Conservation (phyloP, 2,888 invertebrate species). For the Holacanthella duospinosa region DNA sequence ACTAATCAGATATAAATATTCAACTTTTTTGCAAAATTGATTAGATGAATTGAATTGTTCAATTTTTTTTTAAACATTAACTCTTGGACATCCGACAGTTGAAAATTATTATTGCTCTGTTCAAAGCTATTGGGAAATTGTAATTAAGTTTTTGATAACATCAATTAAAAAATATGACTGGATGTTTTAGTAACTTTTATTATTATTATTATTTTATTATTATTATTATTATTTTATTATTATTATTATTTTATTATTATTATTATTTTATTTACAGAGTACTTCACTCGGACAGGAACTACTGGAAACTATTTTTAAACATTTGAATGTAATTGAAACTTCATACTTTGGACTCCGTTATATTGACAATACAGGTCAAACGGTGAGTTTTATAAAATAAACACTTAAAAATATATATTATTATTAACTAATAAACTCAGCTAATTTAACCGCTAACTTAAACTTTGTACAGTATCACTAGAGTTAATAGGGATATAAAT, state of each 20-base stretch:
- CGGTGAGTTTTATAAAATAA: too few relatives aligned
- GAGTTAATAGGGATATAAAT: too few relatives aligned
- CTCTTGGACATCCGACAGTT: too few relatives aligned
- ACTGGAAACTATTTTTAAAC: conserved; percentile 81
- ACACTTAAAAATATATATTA: conserved; percentile 34
- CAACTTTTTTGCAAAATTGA: too few relatives aligned
- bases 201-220: not conserved
- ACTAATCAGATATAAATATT: too few relatives aligned
- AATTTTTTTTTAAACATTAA: too few relatives aligned
- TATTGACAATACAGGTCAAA: conserved; percentile 83
- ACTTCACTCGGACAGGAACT: conserved; percentile 80
- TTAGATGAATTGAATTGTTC: too few relatives aligned
- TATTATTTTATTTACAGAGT: conserved; percentile 60
- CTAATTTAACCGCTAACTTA: not conserved
- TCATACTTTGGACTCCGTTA: conserved; percentile 92
- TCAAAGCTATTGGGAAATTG: too few relatives aligned
- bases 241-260: conserved; percentile 31
- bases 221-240: conserved; percentile 3
- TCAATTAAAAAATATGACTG: too few relatives aligned
- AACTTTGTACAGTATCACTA: too few relatives aligned
- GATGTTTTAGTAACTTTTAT: not conserved
- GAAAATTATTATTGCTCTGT: too few relatives aligned
- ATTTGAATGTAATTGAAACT: conserved; percentile 86
- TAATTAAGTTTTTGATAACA: too few relatives aligned
- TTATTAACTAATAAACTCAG: not conserved